Evolutionary conservation across 2,888 invertebrate species (phyloP), one percentile per base, ranked within the genome.

Genomic region (Heteromyza rotundicornis): DNA sequence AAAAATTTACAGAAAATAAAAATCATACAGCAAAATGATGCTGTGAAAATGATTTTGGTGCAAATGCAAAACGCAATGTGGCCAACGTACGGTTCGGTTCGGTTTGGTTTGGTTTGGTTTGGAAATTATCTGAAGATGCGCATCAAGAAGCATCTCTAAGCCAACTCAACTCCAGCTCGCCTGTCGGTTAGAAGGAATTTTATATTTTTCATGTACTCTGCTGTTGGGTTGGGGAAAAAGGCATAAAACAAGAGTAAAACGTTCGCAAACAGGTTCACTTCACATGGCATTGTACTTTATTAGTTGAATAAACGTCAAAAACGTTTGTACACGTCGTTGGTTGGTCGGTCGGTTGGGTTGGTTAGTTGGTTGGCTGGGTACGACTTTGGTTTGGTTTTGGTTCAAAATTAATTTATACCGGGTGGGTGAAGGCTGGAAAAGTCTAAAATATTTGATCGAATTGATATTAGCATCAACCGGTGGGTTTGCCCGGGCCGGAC

Each of bases 251-350:
- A 40, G 40, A 19, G 47, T 47, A 19, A 5, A 47, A 14, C 47
- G 40, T 19, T 40, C 49, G 36, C 54, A 62, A 58, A 62, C 62
- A 55, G 58, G 62, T 62, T 54, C 50, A 50, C 22, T 51, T 14
- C 50, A 36, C 23, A 40, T 10, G 35, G 59, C 52, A 54, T 44
- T 56, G 57, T 57, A 62, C 57, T 59, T 61, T 62, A 62, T 62
- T 62, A 62, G 57, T 59, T 57, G 57, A 59, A 57, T 59, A 64
- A 64, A 62, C 54, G 62, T 64, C 64, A 64, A 53, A 59, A 58
- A 61, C 36, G 56, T 59, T 60, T 59, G 35, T 53, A 32, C 47
- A 23, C 49, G 32, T 24, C 22, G n/a, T n/a, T n/a, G n/a, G n/a
- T n/a, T n/a, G n/a, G n/a, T n/a, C n/a, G n/a, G n/a, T n/a, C n/a